A percentile compares a stretch with the other conserved stretches of the same genome.
phyloP scores from a whole-genome alignment of 2,888 invertebrate species.

The Catonia carolina region DNA sequence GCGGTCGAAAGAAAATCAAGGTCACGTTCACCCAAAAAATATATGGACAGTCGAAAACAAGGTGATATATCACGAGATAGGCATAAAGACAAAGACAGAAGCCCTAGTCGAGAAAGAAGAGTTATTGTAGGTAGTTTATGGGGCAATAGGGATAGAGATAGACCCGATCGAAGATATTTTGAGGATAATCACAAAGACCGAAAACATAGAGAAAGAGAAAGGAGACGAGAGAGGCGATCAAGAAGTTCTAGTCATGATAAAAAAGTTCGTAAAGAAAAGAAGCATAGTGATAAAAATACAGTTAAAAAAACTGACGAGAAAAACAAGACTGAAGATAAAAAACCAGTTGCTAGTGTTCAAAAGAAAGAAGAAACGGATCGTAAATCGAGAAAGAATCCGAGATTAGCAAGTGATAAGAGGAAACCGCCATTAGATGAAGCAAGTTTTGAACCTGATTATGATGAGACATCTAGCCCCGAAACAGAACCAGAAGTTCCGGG shows the following conservation, averaged over 20 bases:
- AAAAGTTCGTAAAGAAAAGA: conserved; percentile 18
- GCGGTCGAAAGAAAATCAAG: conserved; percentile 22
- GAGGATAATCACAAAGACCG: conserved; percentile 22
- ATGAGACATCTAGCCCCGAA: conserved; percentile 48
- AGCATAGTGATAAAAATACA: conserved; percentile 7
- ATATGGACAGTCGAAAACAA: conserved; percentile 14
- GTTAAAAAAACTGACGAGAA: conserved; percentile 19
- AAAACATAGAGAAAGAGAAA: conserved; percentile 15
- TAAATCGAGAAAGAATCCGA: conserved; percentile 21
- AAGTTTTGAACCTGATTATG: conserved; percentile 68
- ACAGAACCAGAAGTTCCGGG: conserved; percentile 37
- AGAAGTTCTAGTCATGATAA: conserved; percentile 21
- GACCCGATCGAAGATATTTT: conserved; percentile 26
- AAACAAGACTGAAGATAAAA: conserved; percentile 13
- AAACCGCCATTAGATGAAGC: conserved; percentile 57
- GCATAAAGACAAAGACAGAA: conserved; percentile 17
- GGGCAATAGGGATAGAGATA: conserved; percentile 15
- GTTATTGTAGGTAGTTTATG: conserved; percentile 20
- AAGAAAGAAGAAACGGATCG: conserved; percentile 12
- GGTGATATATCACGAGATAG: conserved; percentile 8
- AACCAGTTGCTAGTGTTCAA: conserved; percentile 15
- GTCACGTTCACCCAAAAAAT: conserved; percentile 21
- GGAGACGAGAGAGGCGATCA: conserved; percentile 16
- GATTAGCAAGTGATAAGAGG: conserved; percentile 20
- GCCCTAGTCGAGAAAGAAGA: conserved; percentile 16